phyloP scores from a whole-genome alignment of 2,888 invertebrate genomes.

The Cyrtodaria siliqua region DNA sequence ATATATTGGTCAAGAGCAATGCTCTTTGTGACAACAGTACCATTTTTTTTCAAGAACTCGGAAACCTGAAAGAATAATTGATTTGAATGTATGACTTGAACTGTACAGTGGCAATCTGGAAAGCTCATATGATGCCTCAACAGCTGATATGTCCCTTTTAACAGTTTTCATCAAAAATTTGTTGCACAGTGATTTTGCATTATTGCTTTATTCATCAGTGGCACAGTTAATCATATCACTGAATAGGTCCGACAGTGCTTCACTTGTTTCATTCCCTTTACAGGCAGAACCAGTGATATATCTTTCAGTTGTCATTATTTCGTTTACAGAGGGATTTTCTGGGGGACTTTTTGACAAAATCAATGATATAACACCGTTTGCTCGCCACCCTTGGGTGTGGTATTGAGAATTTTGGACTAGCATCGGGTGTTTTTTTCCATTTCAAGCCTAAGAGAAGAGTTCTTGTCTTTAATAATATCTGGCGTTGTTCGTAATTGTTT shows the following conservation, averaged over 20 bases:
- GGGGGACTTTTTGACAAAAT: conserved; percentile 68
- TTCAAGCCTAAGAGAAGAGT: conserved; percentile 62
- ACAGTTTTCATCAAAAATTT: conserved; percentile 62
- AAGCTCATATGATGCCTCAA: conserved; percentile 58
- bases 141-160: conserved; percentile 63
- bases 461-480: conserved; percentile 58
- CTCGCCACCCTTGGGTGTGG: conserved; percentile 69
- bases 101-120: conserved; percentile 47
- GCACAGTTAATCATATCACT: conserved; percentile 37
- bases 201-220: conserved; percentile 19
- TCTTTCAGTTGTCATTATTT: conserved; percentile 43
- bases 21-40: conserved; percentile 15
- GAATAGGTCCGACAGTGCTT: conserved; percentile 56
- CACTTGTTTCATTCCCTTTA: conserved; percentile 36
- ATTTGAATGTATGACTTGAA: conserved; percentile 61
- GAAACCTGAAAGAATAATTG: conserved; percentile 58
- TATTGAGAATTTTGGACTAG: conserved; percentile 64
- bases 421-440: conserved; percentile 64
- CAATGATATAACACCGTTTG: conserved; percentile 69
- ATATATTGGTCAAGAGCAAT: conserved; percentile 52
- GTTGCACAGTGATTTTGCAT: conserved; percentile 44
- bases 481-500: no score
- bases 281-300: conserved; percentile 58
- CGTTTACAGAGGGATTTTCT: conserved; percentile 59
- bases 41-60: conserved; percentile 47